Conservation (phyloP, 2,113 vertebrate species). For the Malaclemys terrapin region DNA sequence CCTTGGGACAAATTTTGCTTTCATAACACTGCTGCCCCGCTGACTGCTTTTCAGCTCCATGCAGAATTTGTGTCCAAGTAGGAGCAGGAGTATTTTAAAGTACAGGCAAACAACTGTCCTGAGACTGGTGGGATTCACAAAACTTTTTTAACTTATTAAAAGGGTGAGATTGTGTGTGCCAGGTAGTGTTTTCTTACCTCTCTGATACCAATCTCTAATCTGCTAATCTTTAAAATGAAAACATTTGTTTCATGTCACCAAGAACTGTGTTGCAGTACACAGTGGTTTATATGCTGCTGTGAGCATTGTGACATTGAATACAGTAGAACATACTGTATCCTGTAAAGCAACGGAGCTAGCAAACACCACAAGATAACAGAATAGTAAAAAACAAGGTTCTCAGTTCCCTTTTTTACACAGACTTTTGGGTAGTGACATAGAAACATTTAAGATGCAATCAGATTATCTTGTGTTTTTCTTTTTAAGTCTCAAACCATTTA, state of each 20-base stretch:
- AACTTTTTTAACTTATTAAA: not conserved
- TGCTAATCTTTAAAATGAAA: not conserved
- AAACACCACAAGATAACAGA: conserved; percentile 60
- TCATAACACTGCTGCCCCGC: not conserved
- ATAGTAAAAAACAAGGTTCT: conserved; percentile 64
- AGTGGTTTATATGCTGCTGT: conserved; percentile 47
- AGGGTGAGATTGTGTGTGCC: not conserved
- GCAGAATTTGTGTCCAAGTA: not conserved
- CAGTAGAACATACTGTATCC: conserved; percentile 64
- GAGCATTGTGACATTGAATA: conserved; percentile 29
- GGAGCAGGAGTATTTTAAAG: not conserved
- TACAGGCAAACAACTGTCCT: not conserved
- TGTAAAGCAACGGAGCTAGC: conserved; percentile 57
- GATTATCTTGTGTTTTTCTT: conserved; percentile 59
- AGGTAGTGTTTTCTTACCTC: conserved; percentile 19
- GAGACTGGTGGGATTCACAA: not conserved
- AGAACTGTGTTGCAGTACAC: conserved; percentile 24
- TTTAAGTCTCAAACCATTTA: conserved; percentile 56
- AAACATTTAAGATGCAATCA: conserved; percentile 36
- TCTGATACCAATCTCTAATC: conserved; percentile 36
- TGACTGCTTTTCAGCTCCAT: not conserved
- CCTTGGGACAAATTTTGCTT: not conserved
- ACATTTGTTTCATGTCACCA: not conserved
- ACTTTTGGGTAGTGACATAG: conserved; percentile 52
- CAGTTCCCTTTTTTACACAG: conserved; percentile 45